Evolutionary conservation across 2,113 vertebrate species (phyloP), one percentile per base, ranked within the genome.

Genomic region (Ameiurus melas): DNA sequence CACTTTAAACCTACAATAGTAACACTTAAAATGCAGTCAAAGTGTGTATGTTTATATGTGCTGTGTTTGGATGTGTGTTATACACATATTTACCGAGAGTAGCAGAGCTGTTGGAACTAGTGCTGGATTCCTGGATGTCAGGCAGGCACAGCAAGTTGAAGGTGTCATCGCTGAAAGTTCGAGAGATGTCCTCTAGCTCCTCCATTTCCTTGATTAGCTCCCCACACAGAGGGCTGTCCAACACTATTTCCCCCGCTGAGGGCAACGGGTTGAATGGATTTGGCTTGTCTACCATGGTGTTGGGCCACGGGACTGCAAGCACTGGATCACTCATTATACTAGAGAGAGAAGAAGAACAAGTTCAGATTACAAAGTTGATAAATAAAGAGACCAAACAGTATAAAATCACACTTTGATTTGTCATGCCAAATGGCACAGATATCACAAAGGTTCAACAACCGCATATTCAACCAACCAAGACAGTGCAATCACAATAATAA

Each of bases 141-240:
- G 95, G 92, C 71, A 97, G 94, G 84, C 95, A 94, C 17, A 99
- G 95, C 84, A 94, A 92, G 58, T 95, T 96, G 30, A 97, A 96
- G 7, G 94, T 92, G 51, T 97, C 96, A 12, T 96, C 96, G 0
- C 92, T 96, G 0, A 97, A 92, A 47, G 96, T 96, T 64, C 93
- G 96, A 1, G 97, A 96, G 70, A 98, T 94, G 64, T 97, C 96
- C 27, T 94, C 95, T 47, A 99, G 95, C 78, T 94, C 96, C 47
- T 96, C 97, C 94, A 99, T 96, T 78, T 96, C 95, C 90, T 95
- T 95, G 0, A 96, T 94, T 80, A 98, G 96, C 86, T 97, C 97
- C 86, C 96, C 97, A 57, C 96, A 97, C 14, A 99, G 94, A 0
- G 98, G 97, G 89, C 97, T 98, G 81, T 94, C 95, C 90, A 97